Conservation (phyloP, 2,797 vertebrate genomes). For the Halcyon badia region DNA sequence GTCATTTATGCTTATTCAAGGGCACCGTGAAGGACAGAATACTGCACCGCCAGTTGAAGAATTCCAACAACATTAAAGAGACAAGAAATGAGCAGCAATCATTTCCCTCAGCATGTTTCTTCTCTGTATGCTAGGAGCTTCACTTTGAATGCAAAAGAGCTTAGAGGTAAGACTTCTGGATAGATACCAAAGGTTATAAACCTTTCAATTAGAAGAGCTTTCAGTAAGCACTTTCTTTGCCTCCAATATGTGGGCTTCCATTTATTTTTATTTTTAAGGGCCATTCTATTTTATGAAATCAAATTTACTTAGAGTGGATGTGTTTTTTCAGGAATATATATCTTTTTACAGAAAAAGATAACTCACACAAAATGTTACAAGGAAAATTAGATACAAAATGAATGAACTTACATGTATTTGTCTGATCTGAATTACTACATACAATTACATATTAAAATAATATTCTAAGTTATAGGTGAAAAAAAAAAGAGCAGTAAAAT, state of each 20-base stretch:
- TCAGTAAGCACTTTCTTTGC: not conserved
- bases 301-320: not conserved
- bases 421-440: not conserved
- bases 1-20: constrained; percentile 10
- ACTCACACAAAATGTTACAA: not conserved
- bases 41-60: not conserved
- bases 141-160: not conserved
- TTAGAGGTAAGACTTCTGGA: not conserved
- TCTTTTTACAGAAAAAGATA: not conserved
- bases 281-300: not conserved
- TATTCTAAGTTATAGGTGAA: not conserved
- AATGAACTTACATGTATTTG: not conserved
- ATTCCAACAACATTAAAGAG: not conserved
- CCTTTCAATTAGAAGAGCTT: not conserved
- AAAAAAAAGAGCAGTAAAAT: not conserved
- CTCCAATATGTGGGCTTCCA: not conserved
- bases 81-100: not conserved
- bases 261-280: not conserved
- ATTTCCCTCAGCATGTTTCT: not conserved
- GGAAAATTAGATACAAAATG: not conserved
- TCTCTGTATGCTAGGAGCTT: not conserved
- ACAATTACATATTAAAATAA: not conserved
- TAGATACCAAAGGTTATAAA: not conserved
- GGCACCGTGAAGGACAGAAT: not conserved
- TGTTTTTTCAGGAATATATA: not conserved